Evolutionary conservation across 2,888 invertebrate genomes (phyloP).

Genomic region (Cremastinae sp.): DNA sequence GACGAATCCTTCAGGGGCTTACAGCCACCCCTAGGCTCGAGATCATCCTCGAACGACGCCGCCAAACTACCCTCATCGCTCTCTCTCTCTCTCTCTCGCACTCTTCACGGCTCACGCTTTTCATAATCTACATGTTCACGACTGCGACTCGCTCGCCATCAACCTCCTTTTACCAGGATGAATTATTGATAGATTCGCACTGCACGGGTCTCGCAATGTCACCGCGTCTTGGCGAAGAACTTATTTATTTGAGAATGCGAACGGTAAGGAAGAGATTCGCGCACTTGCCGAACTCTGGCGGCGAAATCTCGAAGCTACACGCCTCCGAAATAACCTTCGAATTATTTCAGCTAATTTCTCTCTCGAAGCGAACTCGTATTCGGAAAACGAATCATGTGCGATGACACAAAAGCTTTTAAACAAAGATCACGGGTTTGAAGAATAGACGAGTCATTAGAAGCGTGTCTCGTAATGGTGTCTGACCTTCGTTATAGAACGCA

Average conservation of each 20-base stretch:
- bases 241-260: no score
- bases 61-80: conserved; percentile 45
- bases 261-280: no score
- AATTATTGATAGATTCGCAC: conserved; percentile 27
- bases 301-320: no score
- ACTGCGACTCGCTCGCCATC: conserved; percentile 37
- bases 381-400: no score
- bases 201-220: no score
- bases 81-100: conserved; percentile 34
- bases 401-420: background rate
- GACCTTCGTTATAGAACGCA: no score
- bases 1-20: conserved; percentile 74
- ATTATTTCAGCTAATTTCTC: no score
- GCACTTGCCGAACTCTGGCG: no score
- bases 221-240: background rate
- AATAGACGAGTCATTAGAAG: no score
- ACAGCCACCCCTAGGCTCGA: conserved; percentile 71
- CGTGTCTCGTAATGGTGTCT: no score
- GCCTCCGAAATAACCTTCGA: no score
- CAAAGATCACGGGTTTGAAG: background rate
- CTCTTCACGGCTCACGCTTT: conserved; percentile 18
- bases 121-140: conserved; percentile 44
- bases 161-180: conserved; percentile 21
- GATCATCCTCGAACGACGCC: conserved; percentile 61
- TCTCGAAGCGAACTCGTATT: no score